phyloP scores from a whole-genome alignment of 2,888 invertebrate species.

The Syrista parreyssii region DNA sequence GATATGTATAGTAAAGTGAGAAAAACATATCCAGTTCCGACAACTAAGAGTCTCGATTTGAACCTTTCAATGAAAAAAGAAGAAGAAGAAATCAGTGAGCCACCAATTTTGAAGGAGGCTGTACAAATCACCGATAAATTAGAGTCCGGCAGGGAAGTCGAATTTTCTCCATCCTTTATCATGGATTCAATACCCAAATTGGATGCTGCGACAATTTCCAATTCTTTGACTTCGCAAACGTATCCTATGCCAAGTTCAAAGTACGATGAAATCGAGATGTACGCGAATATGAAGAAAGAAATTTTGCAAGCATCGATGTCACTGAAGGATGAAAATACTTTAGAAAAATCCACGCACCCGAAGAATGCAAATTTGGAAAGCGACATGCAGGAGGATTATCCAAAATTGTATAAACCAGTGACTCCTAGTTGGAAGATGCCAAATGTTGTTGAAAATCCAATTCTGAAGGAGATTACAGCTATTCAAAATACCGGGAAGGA shows the following conservation, averaged over 20 bases:
- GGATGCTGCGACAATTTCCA: not conserved
- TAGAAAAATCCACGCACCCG: not conserved
- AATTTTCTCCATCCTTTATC: slow-evolving; percentile 27
- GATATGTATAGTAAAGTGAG: not conserved
- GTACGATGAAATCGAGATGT: not conserved
- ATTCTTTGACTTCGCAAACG: not conserved
- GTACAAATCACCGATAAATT: slow-evolving; percentile 36
- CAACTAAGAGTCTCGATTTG: not conserved
- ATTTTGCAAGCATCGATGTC: not conserved
- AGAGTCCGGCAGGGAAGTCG: slow-evolving; percentile 35
- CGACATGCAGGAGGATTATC: slow-evolving; percentile 26
- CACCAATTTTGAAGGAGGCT: slow-evolving; percentile 8
- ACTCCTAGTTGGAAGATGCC: slow-evolving; percentile 11
- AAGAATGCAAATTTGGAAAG: not conserved
- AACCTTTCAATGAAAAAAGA: not conserved
- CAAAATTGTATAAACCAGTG: slow-evolving; percentile 34
- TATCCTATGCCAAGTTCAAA: not conserved
- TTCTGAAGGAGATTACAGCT: slow-evolving; percentile 44
- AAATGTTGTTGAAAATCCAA: slow-evolving; percentile 25
- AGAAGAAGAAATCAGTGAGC: slow-evolving; percentile 50
- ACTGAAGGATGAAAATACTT: not conserved
- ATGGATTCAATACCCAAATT: not conserved
- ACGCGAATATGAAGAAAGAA: not conserved
- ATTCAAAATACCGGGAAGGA: slow-evolving; percentile 45
- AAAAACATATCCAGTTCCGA: slow-evolving; percentile 17